Conservation (phyloP, 2,797 vertebrate genomes). For the Macropus fuliginosus region DNA sequence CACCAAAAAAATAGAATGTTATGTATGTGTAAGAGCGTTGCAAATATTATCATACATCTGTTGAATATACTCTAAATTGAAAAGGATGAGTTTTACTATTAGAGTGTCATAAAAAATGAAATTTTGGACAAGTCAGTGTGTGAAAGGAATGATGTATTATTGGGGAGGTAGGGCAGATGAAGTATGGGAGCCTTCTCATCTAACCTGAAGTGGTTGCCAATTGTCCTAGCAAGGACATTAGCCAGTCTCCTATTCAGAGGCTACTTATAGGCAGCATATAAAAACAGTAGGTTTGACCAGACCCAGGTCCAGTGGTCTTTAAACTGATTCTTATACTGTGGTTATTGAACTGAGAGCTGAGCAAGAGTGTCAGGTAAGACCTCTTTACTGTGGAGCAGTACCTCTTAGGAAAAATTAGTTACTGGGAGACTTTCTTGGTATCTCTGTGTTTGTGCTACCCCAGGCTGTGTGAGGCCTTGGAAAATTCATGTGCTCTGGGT, state of each 20-base stretch:
- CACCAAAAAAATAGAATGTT: neutral
- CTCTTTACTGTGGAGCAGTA: neutral
- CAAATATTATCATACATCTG: neutral
- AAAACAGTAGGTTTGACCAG: neutral
- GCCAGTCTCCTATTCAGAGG: neutral
- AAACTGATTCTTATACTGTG: neutral
- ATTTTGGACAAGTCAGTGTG: neutral
- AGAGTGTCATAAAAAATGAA: neutral
- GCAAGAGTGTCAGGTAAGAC: neutral
- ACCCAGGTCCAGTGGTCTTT: neutral
- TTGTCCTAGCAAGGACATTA: neutral
- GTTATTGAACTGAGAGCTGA: neutral
- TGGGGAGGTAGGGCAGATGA: neutral
- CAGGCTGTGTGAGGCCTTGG: neutral
- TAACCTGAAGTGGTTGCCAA: neutral
- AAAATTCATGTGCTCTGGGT: neutral
- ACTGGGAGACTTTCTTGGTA: neutral
- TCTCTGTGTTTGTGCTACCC: neutral
- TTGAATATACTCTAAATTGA: neutral
- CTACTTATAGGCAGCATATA: neutral
- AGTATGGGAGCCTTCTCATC: neutral
- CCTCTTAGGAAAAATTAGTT: neutral
- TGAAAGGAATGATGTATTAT: neutral
- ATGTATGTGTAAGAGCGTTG: neutral
- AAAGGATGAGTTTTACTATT: neutral